Evolutionary conservation across 2,888 invertebrate genomes (phyloP), one percentile per base, ranked within the genome.

Genomic region (Erebia ligea): DNA sequence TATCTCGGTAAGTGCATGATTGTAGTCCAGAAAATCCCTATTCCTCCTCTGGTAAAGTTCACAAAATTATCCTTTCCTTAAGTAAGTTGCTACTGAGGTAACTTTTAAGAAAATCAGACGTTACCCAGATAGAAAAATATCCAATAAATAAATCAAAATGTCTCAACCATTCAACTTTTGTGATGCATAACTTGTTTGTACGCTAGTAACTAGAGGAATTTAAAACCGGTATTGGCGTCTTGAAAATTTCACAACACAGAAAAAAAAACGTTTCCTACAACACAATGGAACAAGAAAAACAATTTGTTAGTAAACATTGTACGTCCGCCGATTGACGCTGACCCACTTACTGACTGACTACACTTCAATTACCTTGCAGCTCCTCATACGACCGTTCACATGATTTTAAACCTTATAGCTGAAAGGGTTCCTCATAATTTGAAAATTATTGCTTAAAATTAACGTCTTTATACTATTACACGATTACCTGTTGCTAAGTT

Each of bases 301-400:
- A 74, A 79, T 84, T 85, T 78, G 86, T 89, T 88, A 82, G 86
- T 89, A 89, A 89, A 89, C 87, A 88, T 75, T 73, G 72, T 78
- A 73, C 81, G 83, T 83, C 80, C 80, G 80, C 84, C 82, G 82
- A 81, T 81, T 81, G 77, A 78, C 73, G 76, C 76, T 84, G 86
- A 85, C 87, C 87, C 74, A 89, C 82, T 72, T 75, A 66, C 69
- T 67, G 65, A 56, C 65, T 50, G 56, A 59, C 45, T 65, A 52
- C 70, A 66, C 65, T 67, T 70, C 67, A 67, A 58, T 67, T 68
- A 72, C 72, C 74, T 72, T 73, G 73, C 69, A 64, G 40, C 68
- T 50, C 68, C 72, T 67, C 56, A 56, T 52, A 52, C 13, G 42
- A 58, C 21, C 34, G 13, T 10, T 40, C 67, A 74, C 48, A 15